Conservation (phyloP, 2,888 invertebrate genomes). For the Leptarthrus brevirostris region DNA sequence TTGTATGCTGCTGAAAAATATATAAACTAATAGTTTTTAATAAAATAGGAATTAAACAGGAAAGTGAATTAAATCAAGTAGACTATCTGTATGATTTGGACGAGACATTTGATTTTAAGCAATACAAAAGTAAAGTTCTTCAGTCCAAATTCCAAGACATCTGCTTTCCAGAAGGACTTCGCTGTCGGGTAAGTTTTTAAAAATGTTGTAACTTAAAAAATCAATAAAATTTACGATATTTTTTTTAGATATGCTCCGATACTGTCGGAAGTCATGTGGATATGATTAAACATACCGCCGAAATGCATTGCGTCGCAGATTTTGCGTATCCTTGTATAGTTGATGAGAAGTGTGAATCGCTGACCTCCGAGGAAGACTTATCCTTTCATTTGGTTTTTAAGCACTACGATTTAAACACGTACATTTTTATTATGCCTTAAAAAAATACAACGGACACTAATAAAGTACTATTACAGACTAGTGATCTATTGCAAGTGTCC, state of each 20-base stretch:
- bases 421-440: conserved; percentile 31
- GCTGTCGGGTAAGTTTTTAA: conserved; percentile 52
- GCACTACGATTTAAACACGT: conserved; percentile 59
- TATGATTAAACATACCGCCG: conserved; percentile 51
- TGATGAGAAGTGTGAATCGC: conserved; percentile 55
- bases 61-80: conserved; percentile 34
- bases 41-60: background rate
- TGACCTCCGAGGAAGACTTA: conserved; percentile 56
- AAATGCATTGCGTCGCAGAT: conserved; percentile 47
- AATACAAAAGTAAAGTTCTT: conserved; percentile 36
- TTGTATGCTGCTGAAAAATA: no score
- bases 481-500: conserved; percentile 57
- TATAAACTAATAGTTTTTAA: no score
- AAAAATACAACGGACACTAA: no score
- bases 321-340: conserved; percentile 58
- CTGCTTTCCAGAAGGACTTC: conserved; percentile 50
- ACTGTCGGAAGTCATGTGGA: conserved; percentile 49
- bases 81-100: conserved; percentile 49
- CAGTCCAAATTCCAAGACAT: conserved; percentile 53
- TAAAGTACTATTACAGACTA: conserved; percentile 9
- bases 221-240: background rate
- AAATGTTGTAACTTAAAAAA: no score
- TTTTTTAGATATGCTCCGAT: conserved; percentile 52
- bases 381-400: conserved; percentile 62
- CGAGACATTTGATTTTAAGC: conserved; percentile 44